phyloP scores from a whole-genome alignment of 2,888 invertebrate genomes.

The Ditula angustiorana region DNA sequence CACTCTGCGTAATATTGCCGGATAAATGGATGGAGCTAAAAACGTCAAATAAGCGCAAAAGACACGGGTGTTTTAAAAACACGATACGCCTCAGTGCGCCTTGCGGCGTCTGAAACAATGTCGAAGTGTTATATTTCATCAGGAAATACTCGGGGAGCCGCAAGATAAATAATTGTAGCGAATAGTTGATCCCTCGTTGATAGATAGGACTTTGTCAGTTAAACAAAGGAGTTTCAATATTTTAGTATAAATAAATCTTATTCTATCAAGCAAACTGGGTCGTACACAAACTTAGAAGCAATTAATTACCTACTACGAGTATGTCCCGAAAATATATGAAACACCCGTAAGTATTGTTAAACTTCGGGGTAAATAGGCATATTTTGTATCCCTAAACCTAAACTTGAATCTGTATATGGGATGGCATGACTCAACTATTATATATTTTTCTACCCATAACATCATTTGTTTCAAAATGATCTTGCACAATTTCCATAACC shows the following conservation, averaged over 20 bases:
- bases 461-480: too few species aligned
- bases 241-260: not conserved
- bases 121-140: constrained; percentile 8
- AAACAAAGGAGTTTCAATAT: not conserved
- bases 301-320: too few species aligned
- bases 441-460: too few species aligned
- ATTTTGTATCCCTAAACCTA: too few species aligned
- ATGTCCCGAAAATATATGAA: too few species aligned
- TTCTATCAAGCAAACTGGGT: too few species aligned
- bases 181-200: constrained; percentile 19
- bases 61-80: constrained; percentile 5
- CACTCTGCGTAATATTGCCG: constrained; percentile 37
- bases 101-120: not conserved
- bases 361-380: too few species aligned
- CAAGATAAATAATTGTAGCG: constrained; percentile 11
- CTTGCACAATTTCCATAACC: too few species aligned
- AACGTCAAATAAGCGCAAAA: constrained; percentile 1
- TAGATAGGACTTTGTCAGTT: constrained; percentile 1
- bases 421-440: too few species aligned
- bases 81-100: not conserved
- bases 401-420: too few species aligned
- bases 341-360: too few species aligned
- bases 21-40: constrained; percentile 16
- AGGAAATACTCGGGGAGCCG: not conserved
- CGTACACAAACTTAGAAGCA: too few species aligned